These are phyloP conservation scores for Panthera uncia DNA, from an alignment of 2,113 vertebrate species.

Conservation along the genomic window DNA sequence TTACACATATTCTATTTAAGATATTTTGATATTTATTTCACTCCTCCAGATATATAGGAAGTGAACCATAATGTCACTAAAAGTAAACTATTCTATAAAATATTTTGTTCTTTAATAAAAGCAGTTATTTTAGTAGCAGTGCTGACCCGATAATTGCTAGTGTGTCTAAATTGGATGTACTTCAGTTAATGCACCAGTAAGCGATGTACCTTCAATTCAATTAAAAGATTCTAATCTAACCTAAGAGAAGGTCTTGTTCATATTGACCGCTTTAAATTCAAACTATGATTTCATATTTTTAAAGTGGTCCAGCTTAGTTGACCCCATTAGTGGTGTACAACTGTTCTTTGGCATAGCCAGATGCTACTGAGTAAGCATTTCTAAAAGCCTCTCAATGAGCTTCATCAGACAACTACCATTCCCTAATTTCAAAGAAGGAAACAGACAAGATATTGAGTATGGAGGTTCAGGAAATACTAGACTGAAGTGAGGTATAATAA, in stretches of 20 bases:
- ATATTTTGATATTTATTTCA: slow-evolving; percentile 22
- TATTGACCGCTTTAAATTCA: slow-evolving; percentile 79
- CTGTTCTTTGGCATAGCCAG: slow-evolving; percentile 9
- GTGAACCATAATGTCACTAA: slow-evolving; percentile 50
- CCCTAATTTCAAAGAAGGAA: neutral
- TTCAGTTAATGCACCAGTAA: slow-evolving; percentile 77
- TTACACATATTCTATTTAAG: neutral
- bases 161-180: slow-evolving; percentile 66
- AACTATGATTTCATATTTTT: slow-evolving; percentile 78
- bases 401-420: neutral
- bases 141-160: slow-evolving; percentile 72
- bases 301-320: slow-evolving; percentile 62
- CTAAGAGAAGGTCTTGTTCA: slow-evolving; percentile 68
- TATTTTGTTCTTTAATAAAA: slow-evolving; percentile 67
- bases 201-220: slow-evolving; percentile 72
- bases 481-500: neutral
- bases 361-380: slow-evolving; percentile 66
- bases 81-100: slow-evolving; percentile 57
- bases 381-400: slow-evolving; percentile 26
- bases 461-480: neutral
- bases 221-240: slow-evolving; percentile 75
- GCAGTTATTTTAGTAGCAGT: slow-evolving; percentile 59
- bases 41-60: neutral
- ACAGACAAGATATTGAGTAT: slow-evolving; percentile 21
- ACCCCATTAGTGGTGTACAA: slow-evolving; percentile 73